Base-by-base conservation (phyloP, 2,113 vertebrate genomes). In the Nothocercus nigrocapillus region DNA sequence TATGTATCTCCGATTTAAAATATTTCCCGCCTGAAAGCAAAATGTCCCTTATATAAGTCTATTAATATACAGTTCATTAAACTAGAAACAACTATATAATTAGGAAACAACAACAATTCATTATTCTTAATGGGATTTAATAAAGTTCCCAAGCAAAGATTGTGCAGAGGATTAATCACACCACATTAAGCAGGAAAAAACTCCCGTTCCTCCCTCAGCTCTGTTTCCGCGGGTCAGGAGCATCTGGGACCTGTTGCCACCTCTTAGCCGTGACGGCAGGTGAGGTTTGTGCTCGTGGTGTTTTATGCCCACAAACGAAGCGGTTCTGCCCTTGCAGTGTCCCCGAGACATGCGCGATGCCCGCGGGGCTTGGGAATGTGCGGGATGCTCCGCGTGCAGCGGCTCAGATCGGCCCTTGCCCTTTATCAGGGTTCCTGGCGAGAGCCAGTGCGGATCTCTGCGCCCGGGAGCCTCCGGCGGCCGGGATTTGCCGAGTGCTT, bases 41-140 rank as follows among this genome's bases (percentile, higher is more conserved):
- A 85, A 82, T 56, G 47, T 77, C 61, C n/a, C 0, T 93, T 75
- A 74, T 88, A 32, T 92, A 87, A 77, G 77, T 94, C 88, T 94
- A 72, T 94, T 90, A 92, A 82, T 91, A 88, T 6, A 94, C 94
- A 94, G 77, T 95, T 97, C 92, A 97, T 96, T 96, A 93, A 95
- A 88, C 92, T 90, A 94, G 92, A 94, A 96, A 96, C 96, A 94
- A 96, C 85, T 70, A 69, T 94, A 95, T 97, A 94, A 91, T 97
- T 96, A 95, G 68, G 92, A 95, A 97, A 97, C 92, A 97, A 95
- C 85, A 97, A 92, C 94, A 96, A 96, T 96, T 96, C 96, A 96
- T 97, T 96, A 97, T 88, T 66, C 89, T 96, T 96, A 95, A 96
- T 96, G 92, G 82, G 93, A 93, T 94, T 97, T 97, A 96, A 96